These are phyloP conservation scores for Andrena minutula DNA, from an alignment of 2,888 invertebrate genomes.

Conservation along the genomic window DNA sequence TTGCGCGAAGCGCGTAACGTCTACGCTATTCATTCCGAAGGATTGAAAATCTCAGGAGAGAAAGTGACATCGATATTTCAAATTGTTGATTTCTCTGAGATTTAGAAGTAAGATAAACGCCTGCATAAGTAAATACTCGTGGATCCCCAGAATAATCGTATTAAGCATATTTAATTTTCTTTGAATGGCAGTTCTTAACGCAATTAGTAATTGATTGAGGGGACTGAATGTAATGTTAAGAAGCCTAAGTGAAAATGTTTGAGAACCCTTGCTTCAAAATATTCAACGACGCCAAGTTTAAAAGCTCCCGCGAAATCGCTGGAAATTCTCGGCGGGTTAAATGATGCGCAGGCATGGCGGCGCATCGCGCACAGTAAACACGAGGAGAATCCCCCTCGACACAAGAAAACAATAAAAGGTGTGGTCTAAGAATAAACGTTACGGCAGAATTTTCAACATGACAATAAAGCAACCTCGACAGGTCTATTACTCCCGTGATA, in stretches of 20 bases:
- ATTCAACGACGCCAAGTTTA: background rate
- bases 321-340: background rate
- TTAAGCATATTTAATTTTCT: background rate
- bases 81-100: conserved; percentile 8
- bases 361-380: background rate
- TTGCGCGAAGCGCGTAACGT: too few species aligned
- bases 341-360: background rate
- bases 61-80: too few species aligned
- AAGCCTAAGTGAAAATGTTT: background rate
- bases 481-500: background rate
- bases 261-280: background rate
- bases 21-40: background rate
- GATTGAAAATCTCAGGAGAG: too few species aligned
- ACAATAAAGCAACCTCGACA: background rate
- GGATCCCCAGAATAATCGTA: background rate
- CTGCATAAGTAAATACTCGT: background rate
- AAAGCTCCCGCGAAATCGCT: background rate
- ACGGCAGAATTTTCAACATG: background rate
- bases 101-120: background rate
- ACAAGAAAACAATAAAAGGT: conserved; percentile 1
- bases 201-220: too few species aligned
- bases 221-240: background rate
- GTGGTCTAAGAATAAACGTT: conserved; percentile 14
- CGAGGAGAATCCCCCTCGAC: background rate
- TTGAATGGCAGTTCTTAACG: background rate